A percentile compares a stretch with the other conserved stretches of the same genome.
Conservation (phyloP, 1,140 invertebrate genomes). For the Bombus superbus region DNA sequence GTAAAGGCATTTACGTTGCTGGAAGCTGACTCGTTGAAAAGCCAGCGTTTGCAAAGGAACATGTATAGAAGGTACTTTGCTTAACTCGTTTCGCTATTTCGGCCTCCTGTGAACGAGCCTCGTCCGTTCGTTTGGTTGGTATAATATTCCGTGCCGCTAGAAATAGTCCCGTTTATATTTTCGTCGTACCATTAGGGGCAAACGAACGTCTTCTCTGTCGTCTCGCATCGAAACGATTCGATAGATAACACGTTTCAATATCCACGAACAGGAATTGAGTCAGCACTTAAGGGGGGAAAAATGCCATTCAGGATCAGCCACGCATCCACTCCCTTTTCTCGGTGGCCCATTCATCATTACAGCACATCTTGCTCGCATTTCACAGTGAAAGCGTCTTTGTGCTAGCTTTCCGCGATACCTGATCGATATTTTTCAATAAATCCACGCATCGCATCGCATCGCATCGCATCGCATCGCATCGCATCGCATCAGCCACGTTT, state of each 20-base stretch:
- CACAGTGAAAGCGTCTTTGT: neutral
- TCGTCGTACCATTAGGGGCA: neutral
- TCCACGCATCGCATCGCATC: neutral
- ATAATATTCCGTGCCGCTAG: neutral
- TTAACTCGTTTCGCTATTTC: neutral
- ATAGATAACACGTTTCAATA: neutral
- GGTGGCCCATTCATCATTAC: neutral
- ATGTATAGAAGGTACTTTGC: constrained; percentile 17
- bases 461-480: neutral
- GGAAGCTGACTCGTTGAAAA: constrained; percentile 8
- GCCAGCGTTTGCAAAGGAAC: constrained; percentile 11
- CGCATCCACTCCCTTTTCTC: neutral
- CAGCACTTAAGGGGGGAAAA: neutral
- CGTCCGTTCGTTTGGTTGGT: no score
- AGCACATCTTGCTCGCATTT: neutral
- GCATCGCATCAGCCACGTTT: neutral
- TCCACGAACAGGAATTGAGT: no score
- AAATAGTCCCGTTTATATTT: neutral
- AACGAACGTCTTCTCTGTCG: neutral
- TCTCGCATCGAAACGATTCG: neutral
- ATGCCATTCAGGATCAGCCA: neutral
- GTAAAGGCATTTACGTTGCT: constrained; percentile 46
- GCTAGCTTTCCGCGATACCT: neutral
- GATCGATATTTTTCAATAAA: constrained; percentile 15
- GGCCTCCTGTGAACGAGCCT: neutral